Evolutionary conservation across 2,113 vertebrate genomes (phyloP), one percentile per base, ranked within the genome.

Genomic region (Burhinus bistriatus): DNA sequence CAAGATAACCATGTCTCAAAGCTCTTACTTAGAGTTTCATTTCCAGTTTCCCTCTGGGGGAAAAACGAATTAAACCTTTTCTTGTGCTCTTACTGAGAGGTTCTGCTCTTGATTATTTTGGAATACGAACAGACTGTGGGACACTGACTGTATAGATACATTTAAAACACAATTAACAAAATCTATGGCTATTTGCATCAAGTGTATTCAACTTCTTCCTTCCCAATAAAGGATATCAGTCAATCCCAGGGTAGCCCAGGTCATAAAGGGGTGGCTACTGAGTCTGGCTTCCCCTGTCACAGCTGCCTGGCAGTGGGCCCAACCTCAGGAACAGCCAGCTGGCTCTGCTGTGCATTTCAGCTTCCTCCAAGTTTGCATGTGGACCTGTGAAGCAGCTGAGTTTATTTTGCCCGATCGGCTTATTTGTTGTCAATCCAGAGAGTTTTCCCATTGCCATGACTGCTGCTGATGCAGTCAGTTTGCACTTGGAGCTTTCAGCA

Each of bases 291-390:
- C 59, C 73, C 52, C 36, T 91, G 83, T 84, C 80, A 52, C 96
- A 95, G 95, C 89, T 95, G 97, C 89, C 86, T 96, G 95, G 89
- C 94, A 82, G 40, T 9, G 5, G 52, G 92, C 89, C 89, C 75
- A 61, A 61, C n/a, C 83, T 87, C 19, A 22, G 83, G 82, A 97
- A 66, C 87, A 96, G 85, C 87, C 95, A 96, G 93, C 92, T 96
- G 92, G 88, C 90, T 93, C 79, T 94, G 87, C 84, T 80, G 26
- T 42, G 66, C 32, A 3, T 38, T 93, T 69, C 88, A 58, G 82
- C 71, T 92, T 94, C 75, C 93, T 94, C 61, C n/a, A 19, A 72
- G 84, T 69, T 73, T 93, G 45, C 62, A 49, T 77, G 95, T 51
- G 42, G 82, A 92, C 93, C 75, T 88, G 62, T 32, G 83, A 86